Conservation (phyloP, 2,113 vertebrate species). For the Psettodes erumei region DNA sequence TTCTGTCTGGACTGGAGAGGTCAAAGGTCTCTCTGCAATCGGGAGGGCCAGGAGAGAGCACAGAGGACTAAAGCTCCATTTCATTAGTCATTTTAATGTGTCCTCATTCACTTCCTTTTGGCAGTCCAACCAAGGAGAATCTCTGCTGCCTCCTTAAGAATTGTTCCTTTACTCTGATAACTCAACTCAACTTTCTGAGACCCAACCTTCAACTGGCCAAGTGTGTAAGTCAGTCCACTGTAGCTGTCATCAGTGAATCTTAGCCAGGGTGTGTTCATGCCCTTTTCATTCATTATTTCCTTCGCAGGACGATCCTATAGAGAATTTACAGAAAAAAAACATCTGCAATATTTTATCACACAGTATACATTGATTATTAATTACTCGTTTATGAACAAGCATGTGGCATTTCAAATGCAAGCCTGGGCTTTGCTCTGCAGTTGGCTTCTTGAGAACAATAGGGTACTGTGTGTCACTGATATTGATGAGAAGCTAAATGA, state of each 20-base stretch:
- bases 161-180: background rate
- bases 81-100: constrained; percentile 10
- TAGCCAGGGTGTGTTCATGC: background rate
- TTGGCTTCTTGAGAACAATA: background rate
- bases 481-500: background rate
- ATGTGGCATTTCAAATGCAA: background rate
- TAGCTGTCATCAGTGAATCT: background rate
- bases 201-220: background rate
- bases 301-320: background rate
- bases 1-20: background rate
- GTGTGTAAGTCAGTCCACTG: background rate
- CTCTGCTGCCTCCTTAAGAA: background rate
- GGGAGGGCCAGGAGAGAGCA: background rate
- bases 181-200: background rate
- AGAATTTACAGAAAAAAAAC: background rate
- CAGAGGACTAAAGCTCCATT: background rate
- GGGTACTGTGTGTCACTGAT: background rate
- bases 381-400: background rate
- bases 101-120: background rate
- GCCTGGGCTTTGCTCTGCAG: background rate
- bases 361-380: background rate
- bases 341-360: background rate
- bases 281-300: background rate
- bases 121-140: constrained; percentile 4
- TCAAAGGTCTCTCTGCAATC: background rate